Base-by-base conservation (phyloP, 2,888 invertebrate species). In the Drosophila pegasa region DNA sequence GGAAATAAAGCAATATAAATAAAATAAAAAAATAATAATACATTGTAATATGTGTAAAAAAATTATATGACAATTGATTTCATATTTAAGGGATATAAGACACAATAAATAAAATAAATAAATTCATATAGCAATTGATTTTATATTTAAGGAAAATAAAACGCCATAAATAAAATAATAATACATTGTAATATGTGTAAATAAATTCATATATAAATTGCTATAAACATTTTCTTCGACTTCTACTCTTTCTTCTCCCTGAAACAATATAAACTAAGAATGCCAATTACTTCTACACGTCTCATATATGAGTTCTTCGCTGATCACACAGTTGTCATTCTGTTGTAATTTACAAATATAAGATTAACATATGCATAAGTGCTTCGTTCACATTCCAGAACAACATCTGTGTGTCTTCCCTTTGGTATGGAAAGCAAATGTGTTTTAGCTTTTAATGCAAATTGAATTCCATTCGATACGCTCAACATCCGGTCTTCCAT, bases 401-500 rank as follows among this genome's bases (percentile, higher is more conserved):
- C 10, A 56, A 63, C 76, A 71, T 57, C 54, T 75, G 72, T 47
- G 57, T 2, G 35, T 37, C 14, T 51, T 22, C 6, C 5, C 25
- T 35, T 45, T 52, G 16, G 10, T 40, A 12, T 33, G 8, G 35
- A 2, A 16, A 45, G 2, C 0, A 38, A 35, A 35, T 50, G 41
- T 40, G 25, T 22, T 37, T 43, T 20, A n/a, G 41, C 54, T 29
- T 55, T 68, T 57, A 38, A 76, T 72, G 82, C 66, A 72, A 82
- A 87, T 79, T 40, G 18, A 65, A 63, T 43, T 67, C 56, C 38
- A 58, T 69, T 31, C 27, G 29, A 62, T 27, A 52, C 52, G 35
- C 33, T 35, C 56, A 45, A 57, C 74, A 86, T 88, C 83, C 83
- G 83, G 83, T 71, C 14, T 51, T 27, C 14, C 6, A 16, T 61